phyloP scores from a whole-genome alignment of 2,797 vertebrate species.

The Echiichthys vipera region DNA sequence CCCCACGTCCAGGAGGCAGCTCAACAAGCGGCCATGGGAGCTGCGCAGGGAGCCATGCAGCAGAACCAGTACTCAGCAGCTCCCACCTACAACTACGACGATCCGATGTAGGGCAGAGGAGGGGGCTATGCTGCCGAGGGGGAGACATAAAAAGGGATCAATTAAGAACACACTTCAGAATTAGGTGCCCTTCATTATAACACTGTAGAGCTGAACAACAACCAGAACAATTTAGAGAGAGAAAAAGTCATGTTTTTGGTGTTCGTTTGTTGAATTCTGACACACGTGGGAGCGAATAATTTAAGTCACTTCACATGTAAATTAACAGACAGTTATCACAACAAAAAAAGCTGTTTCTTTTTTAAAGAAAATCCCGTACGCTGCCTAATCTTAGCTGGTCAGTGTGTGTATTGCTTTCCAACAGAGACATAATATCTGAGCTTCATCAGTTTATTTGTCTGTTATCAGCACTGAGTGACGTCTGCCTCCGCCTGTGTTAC shows the following conservation, averaged over 20 bases:
- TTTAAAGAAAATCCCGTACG: slow-evolving; percentile 35
- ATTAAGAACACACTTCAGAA: slow-evolving; percentile 77
- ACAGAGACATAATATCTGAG: slow-evolving; percentile 36
- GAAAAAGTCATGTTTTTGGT: slow-evolving; percentile 41
- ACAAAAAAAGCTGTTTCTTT: slow-evolving; percentile 29
- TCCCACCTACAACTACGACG: slow-evolving; percentile 96
- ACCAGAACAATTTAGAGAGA: slow-evolving; percentile 57
- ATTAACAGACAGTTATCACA: slow-evolving; percentile 39
- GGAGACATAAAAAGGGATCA: slow-evolving; percentile 76
- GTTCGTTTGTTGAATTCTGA: slow-evolving; percentile 47
- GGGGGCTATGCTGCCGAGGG: slow-evolving; percentile 45
- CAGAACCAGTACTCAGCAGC: slow-evolving; percentile 93
- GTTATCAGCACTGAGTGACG: slow-evolving; percentile 30
- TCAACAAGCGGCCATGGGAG: slow-evolving; percentile 94
- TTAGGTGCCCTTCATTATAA: slow-evolving; percentile 75
- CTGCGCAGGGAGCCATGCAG: slow-evolving; percentile 90
- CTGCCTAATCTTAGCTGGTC: slow-evolving; percentile 42
- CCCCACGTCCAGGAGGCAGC: slow-evolving; percentile 95
- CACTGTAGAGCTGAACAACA: slow-evolving; percentile 59
- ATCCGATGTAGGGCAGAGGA: slow-evolving; percentile 91
- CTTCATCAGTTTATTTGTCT: slow-evolving; percentile 43
- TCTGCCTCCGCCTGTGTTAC: slow-evolving; percentile 29
- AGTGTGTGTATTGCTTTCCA: slow-evolving; percentile 47
- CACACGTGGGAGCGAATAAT: slow-evolving; percentile 14
- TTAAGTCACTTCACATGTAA: slow-evolving; percentile 43